phyloP scores from a whole-genome alignment of 2,888 invertebrate species.

The Catocala nupta region DNA sequence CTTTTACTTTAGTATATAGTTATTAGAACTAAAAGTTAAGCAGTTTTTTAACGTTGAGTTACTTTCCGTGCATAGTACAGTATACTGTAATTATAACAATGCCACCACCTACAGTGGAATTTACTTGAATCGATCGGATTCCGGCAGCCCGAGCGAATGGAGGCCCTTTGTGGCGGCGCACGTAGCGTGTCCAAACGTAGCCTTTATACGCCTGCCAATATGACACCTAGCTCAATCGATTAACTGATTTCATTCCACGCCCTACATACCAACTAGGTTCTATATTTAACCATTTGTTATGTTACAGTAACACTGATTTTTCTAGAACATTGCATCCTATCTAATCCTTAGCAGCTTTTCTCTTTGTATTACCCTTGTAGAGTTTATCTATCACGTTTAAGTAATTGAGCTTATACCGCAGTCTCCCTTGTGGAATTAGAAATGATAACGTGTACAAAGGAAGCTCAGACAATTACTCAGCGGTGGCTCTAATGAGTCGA shows the following conservation, averaged over 20 bases:
- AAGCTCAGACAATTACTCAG: conserved; percentile 70
- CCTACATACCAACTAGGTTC: conserved; percentile 20
- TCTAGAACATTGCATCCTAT: no score
- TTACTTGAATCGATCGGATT: conserved; percentile 53
- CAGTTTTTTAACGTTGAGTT: not conserved
- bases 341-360: not conserved
- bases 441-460: conserved; percentile 65
- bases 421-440: conserved; percentile 59
- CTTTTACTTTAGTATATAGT: no score
- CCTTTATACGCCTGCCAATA: conserved; percentile 66
- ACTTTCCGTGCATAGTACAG: not conserved
- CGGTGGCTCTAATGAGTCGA: conserved; percentile 72
- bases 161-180: conserved; percentile 66
- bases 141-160: conserved; percentile 56
- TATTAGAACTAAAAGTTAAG: no score
- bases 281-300: conserved; percentile 11
- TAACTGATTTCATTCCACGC: conserved; percentile 61
- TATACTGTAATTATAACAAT: not conserved
- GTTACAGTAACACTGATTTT: no score
- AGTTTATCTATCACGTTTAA: conserved; percentile 14
- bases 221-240: conserved; percentile 74
- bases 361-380: not conserved
- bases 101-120: conserved; percentile 11
- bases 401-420: conserved; percentile 31
- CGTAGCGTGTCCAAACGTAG: conserved; percentile 65